Percentiles rank a stretch among this genome's conserved stretches.
phyloP scores from a whole-genome alignment of 2,113 vertebrate genomes.

The Puffinus mauretanicus region DNA sequence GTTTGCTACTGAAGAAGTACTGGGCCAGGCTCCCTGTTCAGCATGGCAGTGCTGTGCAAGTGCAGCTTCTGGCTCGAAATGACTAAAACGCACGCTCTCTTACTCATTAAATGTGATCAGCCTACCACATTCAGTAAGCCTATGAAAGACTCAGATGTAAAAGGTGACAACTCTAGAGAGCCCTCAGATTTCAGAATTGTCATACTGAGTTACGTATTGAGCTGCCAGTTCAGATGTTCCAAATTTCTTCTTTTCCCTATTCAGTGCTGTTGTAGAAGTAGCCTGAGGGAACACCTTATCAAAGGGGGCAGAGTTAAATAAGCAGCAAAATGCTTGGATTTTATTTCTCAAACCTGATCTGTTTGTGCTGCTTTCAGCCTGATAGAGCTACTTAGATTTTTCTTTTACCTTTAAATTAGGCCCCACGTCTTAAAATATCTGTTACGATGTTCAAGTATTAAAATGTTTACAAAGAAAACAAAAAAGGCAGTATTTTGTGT shows the following conservation, averaged over 20 bases:
- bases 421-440: neutral
- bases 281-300: neutral
- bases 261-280: neutral
- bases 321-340: neutral
- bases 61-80: neutral
- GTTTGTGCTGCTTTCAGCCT: neutral
- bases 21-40: rapidly evolving
- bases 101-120: neutral
- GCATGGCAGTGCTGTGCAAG: neutral
- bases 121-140: neutral
- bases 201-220: neutral
- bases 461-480: neutral
- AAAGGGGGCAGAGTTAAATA: neutral
- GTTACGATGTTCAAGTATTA: neutral
- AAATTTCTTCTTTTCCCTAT: neutral
- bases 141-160: neutral
- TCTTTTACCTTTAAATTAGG: neutral
- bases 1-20: neutral
- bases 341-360: neutral
- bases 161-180: neutral
- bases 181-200: neutral
- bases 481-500: neutral
- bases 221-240: neutral
- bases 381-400: neutral
- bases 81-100: neutral